These are phyloP conservation scores for Caenorhabditis sp. DNA, from an alignment of 2,888 invertebrate species.

Conservation along the genomic window DNA sequence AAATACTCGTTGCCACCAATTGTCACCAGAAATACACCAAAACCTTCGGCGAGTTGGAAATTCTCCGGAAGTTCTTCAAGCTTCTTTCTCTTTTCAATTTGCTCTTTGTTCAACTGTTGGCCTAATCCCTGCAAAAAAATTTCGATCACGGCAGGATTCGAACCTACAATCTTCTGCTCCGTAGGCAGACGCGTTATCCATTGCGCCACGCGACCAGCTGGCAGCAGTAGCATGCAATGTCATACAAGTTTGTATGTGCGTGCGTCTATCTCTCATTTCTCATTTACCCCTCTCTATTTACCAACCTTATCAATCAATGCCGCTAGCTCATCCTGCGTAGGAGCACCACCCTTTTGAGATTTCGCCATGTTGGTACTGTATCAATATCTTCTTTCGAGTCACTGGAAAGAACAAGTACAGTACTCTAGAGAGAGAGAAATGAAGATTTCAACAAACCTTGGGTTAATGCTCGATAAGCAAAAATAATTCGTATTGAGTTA, in stretches of 20 bases:
- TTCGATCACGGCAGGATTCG: conserved; percentile 67
- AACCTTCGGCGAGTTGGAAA: conserved; percentile 24
- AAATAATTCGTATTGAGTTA: neutral
- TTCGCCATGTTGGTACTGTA: neutral
- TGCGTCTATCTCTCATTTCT: neutral
- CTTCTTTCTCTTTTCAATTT: conserved; percentile 14
- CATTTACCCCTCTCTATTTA: neutral
- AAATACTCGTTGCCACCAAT: conserved; percentile 24
- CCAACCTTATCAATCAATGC: conserved; percentile 5
- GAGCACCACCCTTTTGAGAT: neutral
- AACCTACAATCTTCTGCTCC: conserved; percentile 72
- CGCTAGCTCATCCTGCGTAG: neutral
- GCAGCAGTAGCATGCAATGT: neutral
- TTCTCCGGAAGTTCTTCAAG: conserved; percentile 22
- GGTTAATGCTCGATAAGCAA: neutral
- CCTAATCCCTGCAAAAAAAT: conserved; percentile 14
- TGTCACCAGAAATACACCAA: conserved; percentile 21
- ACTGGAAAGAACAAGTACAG: neutral
- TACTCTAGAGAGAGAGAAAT: too few species aligned
- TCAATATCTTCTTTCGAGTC: neutral
- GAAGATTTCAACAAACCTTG: too few species aligned
- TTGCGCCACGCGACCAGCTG: conserved; percentile 46
- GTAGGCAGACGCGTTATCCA: conserved; percentile 70
- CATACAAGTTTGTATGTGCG: neutral
- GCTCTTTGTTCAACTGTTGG: conserved; percentile 9